These are phyloP conservation scores for Megaceryle alcyon DNA, from an alignment of 2,797 vertebrate species.

Conservation along the genomic window DNA sequence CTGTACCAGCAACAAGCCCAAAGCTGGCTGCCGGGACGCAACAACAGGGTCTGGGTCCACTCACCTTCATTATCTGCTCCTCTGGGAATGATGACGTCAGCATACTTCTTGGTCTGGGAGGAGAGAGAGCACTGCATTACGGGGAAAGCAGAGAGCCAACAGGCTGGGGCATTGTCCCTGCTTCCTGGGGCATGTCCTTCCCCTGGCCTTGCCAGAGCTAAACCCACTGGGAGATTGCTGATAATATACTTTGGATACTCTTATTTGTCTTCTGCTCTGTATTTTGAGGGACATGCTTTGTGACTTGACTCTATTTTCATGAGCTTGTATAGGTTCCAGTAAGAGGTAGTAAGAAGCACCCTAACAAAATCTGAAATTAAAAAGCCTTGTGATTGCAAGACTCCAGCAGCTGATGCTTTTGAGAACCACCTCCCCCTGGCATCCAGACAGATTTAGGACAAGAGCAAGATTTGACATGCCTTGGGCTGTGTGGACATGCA, in stretches of 20 bases:
- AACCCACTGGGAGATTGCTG: neutral
- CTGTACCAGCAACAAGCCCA: neutral
- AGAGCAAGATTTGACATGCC: neutral
- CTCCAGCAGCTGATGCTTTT: neutral
- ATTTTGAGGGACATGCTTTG: neutral
- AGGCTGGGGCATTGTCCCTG: neutral
- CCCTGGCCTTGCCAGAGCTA: neutral
- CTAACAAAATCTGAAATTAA: neutral
- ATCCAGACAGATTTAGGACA: neutral
- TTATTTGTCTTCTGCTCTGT: neutral
- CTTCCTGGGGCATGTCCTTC: neutral
- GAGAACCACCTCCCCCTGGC: neutral
- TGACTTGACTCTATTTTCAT: neutral
- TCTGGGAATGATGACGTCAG: slow-evolving; percentile 94
- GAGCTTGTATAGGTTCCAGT: neutral
- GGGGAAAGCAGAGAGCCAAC: neutral
- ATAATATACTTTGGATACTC: neutral
- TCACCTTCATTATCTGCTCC: slow-evolving; percentile 93
- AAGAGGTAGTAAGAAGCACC: neutral
- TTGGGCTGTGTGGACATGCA: neutral
- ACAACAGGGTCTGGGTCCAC: slow-evolving; percentile 5
- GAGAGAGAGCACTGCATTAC: slow-evolving; percentile 24
- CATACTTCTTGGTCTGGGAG: slow-evolving; percentile 93
- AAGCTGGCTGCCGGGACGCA: neutral
- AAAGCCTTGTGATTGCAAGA: neutral